A percentile compares a stretch with the other conserved stretches of the same genome.
Conservation (phyloP, 1,140 invertebrate genomes). For the Delia radicum region DNA sequence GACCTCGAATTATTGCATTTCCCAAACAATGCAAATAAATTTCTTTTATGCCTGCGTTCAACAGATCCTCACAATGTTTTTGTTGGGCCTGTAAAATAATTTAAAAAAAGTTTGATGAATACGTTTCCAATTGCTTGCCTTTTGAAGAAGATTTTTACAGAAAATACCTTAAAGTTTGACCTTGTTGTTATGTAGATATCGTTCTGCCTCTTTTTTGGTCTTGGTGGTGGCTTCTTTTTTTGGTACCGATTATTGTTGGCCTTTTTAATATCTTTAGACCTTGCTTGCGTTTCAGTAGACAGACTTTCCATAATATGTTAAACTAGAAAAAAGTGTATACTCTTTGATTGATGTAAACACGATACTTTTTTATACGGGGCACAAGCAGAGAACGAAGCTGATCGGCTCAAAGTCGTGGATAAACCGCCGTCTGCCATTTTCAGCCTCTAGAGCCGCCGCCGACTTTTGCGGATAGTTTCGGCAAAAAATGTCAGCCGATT, state of each 20-base stretch:
- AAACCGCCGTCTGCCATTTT: too few relatives aligned
- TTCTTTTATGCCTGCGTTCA: constrained; percentile 2
- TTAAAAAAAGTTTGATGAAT: neutral
- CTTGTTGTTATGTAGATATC: constrained; percentile 14
- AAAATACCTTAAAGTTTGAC: constrained; percentile 8
- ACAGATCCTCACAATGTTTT: neutral
- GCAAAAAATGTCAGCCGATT: too few relatives aligned
- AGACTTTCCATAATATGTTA: neutral
- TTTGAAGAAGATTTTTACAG: neutral
- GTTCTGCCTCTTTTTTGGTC: neutral
- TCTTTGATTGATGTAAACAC: too few relatives aligned
- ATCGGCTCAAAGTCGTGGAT: too few relatives aligned
- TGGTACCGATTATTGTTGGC: neutral
- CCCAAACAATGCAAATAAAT: constrained; percentile 24
- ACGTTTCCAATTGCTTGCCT: neutral
- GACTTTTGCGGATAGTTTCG: too few relatives aligned
- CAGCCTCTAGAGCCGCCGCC: too few relatives aligned
- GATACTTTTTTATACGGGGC: too few relatives aligned
- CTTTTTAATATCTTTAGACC: neutral
- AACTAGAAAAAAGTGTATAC: too few relatives aligned
- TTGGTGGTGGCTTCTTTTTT: neutral
- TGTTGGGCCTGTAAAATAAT: constrained; percentile 3
- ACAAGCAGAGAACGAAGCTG: too few relatives aligned
- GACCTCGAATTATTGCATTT: constrained; percentile 1
- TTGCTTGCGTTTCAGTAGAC: neutral